phyloP scores from a whole-genome alignment of 2,113 vertebrate genomes.

The Leucopsar rothschildi region DNA sequence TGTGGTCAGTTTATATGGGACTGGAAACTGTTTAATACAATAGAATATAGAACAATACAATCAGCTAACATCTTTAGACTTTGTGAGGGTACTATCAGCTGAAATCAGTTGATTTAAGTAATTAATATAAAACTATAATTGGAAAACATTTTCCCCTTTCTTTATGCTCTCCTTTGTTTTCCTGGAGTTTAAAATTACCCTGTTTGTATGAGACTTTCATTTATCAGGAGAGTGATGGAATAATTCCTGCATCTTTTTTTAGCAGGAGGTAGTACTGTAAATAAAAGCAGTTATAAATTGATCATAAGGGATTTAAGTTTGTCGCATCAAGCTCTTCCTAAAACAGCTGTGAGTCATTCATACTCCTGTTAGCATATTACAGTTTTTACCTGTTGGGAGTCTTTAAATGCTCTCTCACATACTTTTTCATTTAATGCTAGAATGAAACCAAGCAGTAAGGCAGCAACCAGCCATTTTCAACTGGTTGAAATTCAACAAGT shows the following conservation, averaged over 20 bases:
- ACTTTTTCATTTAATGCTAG: not conserved
- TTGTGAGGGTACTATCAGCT: not conserved
- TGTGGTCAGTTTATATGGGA: not conserved
- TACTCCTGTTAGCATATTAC: not conserved
- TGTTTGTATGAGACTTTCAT: not conserved
- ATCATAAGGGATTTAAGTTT: not conserved
- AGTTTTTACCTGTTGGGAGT: not conserved
- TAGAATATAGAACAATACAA: not conserved
- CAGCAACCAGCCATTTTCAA: not conserved
- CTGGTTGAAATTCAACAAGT: not conserved
- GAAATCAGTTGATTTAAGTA: not conserved
- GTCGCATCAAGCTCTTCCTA: not conserved
- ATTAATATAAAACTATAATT: not conserved
- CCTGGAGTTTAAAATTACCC: not conserved
- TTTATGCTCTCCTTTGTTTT: not conserved
- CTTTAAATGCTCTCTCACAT: not conserved
- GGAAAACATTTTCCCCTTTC: not conserved
- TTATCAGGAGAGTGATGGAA: not conserved
- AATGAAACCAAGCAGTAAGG: not conserved
- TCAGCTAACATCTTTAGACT: not conserved
- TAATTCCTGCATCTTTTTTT: not conserved
- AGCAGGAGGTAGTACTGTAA: not conserved
- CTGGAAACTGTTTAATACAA: not conserved
- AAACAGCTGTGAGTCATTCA: not conserved
- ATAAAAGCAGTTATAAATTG: not conserved